Conservation (phyloP, 2,888 invertebrate species). For the Stenchaetothrips biformis region DNA sequence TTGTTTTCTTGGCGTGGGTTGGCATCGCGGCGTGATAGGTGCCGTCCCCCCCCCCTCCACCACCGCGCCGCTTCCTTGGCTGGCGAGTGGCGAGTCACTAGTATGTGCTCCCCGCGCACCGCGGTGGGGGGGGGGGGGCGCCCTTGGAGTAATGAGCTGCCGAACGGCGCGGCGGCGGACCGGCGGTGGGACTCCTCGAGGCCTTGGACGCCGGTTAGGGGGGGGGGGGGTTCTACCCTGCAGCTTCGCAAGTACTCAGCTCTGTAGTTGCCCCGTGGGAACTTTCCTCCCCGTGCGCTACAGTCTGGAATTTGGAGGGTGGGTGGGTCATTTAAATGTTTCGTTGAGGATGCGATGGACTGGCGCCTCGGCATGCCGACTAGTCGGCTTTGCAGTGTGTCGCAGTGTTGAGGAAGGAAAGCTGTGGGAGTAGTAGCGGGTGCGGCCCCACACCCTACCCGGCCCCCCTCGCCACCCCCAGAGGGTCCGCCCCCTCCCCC, state of each 20-base stretch:
- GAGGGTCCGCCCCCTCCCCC: too few species aligned
- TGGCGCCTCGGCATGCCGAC: too few species aligned
- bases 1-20: neutral
- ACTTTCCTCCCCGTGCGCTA: neutral
- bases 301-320: too few species aligned
- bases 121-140: neutral
- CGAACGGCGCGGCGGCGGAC: conserved; percentile 6
- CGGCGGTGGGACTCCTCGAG: neutral
- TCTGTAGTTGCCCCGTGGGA: neutral
- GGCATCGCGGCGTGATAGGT: too few species aligned
- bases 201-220: neutral
- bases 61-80: conserved; percentile 27
- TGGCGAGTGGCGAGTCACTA: neutral
- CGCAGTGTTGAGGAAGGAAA: too few species aligned
- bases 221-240: neutral
- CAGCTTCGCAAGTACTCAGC: neutral
- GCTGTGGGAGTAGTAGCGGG: too few species aligned
- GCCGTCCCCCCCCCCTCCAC: conserved; percentile 26
- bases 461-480: too few species aligned
- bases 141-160: neutral
- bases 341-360: too few species aligned
- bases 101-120: conserved; percentile 6
- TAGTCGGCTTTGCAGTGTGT: too few species aligned
- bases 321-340: too few species aligned
- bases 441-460: too few species aligned